phyloP scores from a whole-genome alignment of 2,888 invertebrate species.

The Lottia scabra region DNA sequence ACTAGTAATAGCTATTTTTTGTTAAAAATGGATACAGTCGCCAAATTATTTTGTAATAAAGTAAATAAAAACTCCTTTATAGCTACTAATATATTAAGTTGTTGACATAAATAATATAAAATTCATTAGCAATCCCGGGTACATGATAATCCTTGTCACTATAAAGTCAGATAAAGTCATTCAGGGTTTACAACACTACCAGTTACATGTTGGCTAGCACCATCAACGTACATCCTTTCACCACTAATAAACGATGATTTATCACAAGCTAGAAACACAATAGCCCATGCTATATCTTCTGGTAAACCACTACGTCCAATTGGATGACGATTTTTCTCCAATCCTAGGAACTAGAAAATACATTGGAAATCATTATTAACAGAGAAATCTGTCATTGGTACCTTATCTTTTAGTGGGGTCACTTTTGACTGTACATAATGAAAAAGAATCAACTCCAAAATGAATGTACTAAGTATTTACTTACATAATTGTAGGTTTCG shows the following conservation, averaged over 20 bases:
- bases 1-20: no score
- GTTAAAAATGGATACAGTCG: no score
- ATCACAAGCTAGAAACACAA: background rate
- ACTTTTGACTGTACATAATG: no score
- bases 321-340: background rate
- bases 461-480: background rate
- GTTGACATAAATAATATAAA: no score
- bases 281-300: background rate
- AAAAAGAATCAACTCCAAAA: no score
- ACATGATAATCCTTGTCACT: no score
- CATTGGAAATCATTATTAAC: background rate
- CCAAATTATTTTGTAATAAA: no score
- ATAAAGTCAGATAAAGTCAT: background rate
- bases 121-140: no score
- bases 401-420: no score
- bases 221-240: background rate
- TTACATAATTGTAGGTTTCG: conserved; percentile 21
- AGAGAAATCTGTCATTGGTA: no score
- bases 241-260: background rate
- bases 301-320: background rate
- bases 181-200: background rate
- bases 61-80: no score
- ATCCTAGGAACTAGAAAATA: background rate
- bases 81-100: no score
- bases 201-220: background rate